Evolutionary conservation across 1,140 invertebrate species (phyloP), one percentile per base, ranked within the genome.

Genomic region (Muscidifurax raptorellus): DNA sequence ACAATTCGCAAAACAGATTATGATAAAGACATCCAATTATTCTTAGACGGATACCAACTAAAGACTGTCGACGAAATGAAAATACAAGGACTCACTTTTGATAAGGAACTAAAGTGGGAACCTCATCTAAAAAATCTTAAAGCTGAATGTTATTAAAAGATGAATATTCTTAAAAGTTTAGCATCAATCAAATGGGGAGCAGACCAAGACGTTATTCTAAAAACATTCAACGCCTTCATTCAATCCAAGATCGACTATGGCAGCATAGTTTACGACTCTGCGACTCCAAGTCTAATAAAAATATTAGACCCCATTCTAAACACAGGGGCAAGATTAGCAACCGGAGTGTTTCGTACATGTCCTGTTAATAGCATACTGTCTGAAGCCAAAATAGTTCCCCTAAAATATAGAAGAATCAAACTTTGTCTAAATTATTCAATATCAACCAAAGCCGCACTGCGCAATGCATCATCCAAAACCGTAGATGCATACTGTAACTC

Each of bases 231-330:
- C 28, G 81, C 87, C 6, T 15, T 88, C 0, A 85, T 88, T 0
- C 66, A 87, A 72, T 80, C 87, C 0, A 90, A 88, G 85, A 0
- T 90, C 1, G 86, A 90, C 25, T 90, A 90, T 40, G 85, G 86
- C 12, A 69, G 85, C 1, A 88, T 88, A 6, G 67, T 87, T 6
- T 88, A 89, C n/a, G 47, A 82, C 13, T 87, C 86, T 22, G 90
- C 90, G 44, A 85, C 82, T 3, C 13, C 75, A n/a, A 74, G 72
- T 0, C 30, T 80, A 3, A 27, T 87, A n/a, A 87, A 81, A 2
- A 83, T 22, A 44, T 44, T 87, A 47, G 59, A 88, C 3, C 36
- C 87, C 18, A 13, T 88, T 0, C 71, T 86, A n/a, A 83, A 83
- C 12, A 27, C 82, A 4, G 82, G 74, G 0, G 18, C 85, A 22